phyloP scores from a whole-genome alignment of 2,797 vertebrate genomes.

The Hafferia zeledoni region DNA sequence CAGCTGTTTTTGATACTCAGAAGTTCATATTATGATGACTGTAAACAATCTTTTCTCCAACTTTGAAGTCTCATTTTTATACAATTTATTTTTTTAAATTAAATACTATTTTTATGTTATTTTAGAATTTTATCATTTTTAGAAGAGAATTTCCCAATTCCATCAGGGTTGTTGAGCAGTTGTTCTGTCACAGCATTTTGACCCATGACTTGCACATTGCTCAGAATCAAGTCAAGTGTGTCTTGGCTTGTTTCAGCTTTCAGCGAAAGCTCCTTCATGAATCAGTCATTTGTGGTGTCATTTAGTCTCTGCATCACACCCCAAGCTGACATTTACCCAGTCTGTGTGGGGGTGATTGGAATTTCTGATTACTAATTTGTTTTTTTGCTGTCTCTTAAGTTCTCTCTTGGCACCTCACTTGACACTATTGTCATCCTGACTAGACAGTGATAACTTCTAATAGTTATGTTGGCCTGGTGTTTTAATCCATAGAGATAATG shows the following conservation, averaged over 20 bases:
- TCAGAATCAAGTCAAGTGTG: not conserved
- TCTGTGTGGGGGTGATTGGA: slow-evolving; percentile 6
- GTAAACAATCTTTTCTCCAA: not conserved
- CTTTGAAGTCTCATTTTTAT: not conserved
- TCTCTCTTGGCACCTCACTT: slow-evolving; percentile 18
- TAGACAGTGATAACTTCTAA: not conserved
- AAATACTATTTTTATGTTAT: not conserved
- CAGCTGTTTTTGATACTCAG: not conserved
- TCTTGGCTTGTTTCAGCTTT: slow-evolving; percentile 31
- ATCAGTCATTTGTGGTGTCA: slow-evolving; percentile 9
- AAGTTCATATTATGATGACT: not conserved
- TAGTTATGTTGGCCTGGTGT: not conserved
- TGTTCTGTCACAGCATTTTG: not conserved
- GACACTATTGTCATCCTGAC: slow-evolving; percentile 14
- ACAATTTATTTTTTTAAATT: not conserved
- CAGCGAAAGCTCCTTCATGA: not conserved
- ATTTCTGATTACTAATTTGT: slow-evolving; percentile 27
- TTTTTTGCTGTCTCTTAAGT: slow-evolving; percentile 31
- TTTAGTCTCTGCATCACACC: slow-evolving; percentile 8
- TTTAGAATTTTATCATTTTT: not conserved
- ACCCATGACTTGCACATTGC: not conserved
- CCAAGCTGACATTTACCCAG: slow-evolving; percentile 42
- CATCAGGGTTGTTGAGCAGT: not conserved
- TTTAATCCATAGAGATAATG: not conserved
- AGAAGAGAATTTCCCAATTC: not conserved